Evolutionary conservation across 2,797 vertebrate genomes (phyloP), one percentile per base, ranked within the genome.

Genomic region (Danio aesculapii): DNA sequence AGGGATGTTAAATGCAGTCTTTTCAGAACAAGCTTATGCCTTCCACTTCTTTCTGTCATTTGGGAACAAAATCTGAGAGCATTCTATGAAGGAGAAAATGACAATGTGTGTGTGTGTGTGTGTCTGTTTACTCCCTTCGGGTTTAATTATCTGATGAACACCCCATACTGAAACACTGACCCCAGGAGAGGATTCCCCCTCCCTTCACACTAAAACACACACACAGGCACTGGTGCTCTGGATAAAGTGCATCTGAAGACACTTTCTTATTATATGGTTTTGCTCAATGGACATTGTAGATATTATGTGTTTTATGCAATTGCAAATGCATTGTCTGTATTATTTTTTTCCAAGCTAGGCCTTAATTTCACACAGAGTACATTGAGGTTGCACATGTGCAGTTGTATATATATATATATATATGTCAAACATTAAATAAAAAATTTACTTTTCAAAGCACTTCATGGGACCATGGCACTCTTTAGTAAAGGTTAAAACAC

Each of bases 131-230:
- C 79, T 91, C 90, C 91, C 89, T 82, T 63, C 82, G 88, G 91
- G 88, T 92, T 92, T 92, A 90, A 93, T 94, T 92, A 93, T 92
- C 90, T 84, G 80, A 86, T 84, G 86, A 90, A 88, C 58, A 87
- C 86, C 84, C 85, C 85, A 87, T 86, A 87, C 81, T 85, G 87
- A 83, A 88, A 87, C 85, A 82, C 74, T 91, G 88, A 92, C 90
- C 89, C 89, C 86, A 71, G 79, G 66, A 86, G 73, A 79, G n/a
- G 19, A 82, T 19, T 39, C 52, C 16, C 6, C 30, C 16, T 16
- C 8, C 12, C 46, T 19, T 41, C 13, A 16, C 59, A 59, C 53
- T 44, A n/a, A 50, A 70, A 3, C 30, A 61, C 19, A 58, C 44
- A 53, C 11, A 74, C 12, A 19, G 6, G 44, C 13, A 81, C 46